These are phyloP conservation scores for Stichopus chloronotus DNA, from an alignment of 35 echinoderm and acorn worm species.

Conservation along the genomic window DNA sequence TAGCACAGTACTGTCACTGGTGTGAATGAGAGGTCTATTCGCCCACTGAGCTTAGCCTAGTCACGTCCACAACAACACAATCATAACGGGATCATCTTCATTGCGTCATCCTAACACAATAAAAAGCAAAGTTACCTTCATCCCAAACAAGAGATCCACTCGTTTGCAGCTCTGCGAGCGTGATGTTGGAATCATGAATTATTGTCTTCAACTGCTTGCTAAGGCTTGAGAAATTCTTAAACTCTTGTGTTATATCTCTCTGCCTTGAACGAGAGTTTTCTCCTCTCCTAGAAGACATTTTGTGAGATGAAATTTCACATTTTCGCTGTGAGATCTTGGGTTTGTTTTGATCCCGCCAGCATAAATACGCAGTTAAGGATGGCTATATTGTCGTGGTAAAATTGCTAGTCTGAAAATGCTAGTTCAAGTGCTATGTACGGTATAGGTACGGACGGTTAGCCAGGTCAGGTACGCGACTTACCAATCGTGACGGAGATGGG, in stretches of 20 bases:
- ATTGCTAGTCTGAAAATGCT: no score
- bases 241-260: slow-evolving; percentile 69
- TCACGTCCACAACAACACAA: no score
- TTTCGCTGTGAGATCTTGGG: background rate
- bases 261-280: slow-evolving; percentile 62
- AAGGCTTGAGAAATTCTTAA: slow-evolving; percentile 72
- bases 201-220: slow-evolving; percentile 78
- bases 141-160: slow-evolving; percentile 22
- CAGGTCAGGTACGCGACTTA: no score
- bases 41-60: no score
- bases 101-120: slow-evolving; percentile 14
- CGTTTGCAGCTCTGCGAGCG: slow-evolving; percentile 67
- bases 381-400: no score
- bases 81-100: background rate
- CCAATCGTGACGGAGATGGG: no score
- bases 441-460: no score
- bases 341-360: no score
- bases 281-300: slow-evolving; percentile 65
- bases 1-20: no score
- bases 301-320: slow-evolving; percentile 11
- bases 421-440: no score
- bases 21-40: no score
- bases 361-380: no score
- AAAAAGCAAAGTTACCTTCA: slow-evolving; percentile 1
- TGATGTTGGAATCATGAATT: slow-evolving; percentile 76